Conservation (phyloP, 2,113 vertebrate species). For the Oceanodroma tethys region DNA sequence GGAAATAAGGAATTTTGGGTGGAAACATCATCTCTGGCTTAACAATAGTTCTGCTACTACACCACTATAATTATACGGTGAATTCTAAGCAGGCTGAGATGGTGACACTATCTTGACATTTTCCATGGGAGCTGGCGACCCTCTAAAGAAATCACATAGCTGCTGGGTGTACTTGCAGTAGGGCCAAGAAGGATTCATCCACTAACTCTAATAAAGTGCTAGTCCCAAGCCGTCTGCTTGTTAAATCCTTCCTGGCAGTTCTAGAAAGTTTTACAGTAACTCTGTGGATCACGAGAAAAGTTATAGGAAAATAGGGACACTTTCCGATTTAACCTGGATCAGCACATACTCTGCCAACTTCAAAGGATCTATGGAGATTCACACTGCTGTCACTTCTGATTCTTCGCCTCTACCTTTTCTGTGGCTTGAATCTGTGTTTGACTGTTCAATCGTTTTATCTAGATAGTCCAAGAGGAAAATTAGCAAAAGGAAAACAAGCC, state of each 20-base stretch:
- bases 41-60: not conserved
- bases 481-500: not conserved
- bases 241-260: not conserved
- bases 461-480: not conserved
- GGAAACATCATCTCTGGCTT: not conserved
- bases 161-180: not conserved
- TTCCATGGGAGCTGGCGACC: not conserved
- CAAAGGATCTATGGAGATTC: not conserved
- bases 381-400: not conserved
- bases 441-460: not conserved
- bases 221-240: not conserved
- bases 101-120: not conserved
- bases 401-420: not conserved
- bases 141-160: accelerated
- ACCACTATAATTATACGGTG: not conserved
- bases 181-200: not conserved
- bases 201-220: accelerated
- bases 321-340: not conserved
- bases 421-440: not conserved
- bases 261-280: not conserved
- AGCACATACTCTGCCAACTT: not conserved
- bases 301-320: not conserved
- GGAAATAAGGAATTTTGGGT: not conserved
- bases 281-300: not conserved
- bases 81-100: not conserved